Conservation (phyloP, 2,797 vertebrate species). For the Ctenopoma multispine region DNA sequence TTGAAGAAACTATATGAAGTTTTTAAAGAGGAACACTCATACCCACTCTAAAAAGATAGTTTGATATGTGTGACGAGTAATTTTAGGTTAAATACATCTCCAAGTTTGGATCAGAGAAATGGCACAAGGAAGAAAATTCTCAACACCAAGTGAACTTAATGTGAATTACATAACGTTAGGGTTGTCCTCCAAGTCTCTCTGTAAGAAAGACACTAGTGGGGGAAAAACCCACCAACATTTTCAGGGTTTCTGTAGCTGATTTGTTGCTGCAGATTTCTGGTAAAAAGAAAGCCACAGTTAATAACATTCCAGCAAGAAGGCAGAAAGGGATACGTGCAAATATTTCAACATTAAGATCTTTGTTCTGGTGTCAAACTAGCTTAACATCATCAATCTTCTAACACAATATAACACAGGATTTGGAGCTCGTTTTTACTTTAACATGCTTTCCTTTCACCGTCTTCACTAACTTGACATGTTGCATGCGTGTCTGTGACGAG, state of each 20-base stretch:
- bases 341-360: background rate
- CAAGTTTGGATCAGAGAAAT: too few relatives aligned
- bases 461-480: conserved; percentile 51
- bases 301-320: background rate
- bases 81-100: too few relatives aligned
- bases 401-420: conserved; percentile 3
- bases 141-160: too few relatives aligned
- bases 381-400: background rate
- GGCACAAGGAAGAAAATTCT: too few relatives aligned
- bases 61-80: too few relatives aligned
- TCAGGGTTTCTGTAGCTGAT: background rate
- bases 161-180: too few relatives aligned
- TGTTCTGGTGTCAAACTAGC: background rate
- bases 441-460: conserved; percentile 10
- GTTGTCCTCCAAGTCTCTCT: background rate
- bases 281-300: background rate
- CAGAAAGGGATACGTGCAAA: background rate
- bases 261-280: background rate
- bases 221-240: background rate
- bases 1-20: too few relatives aligned
- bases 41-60: background rate
- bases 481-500: conserved; percentile 10
- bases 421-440: conserved; percentile 5
- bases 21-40: too few relatives aligned
- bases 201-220: background rate